These are phyloP conservation scores for Denticeps clupeoides DNA, from an alignment of 2,797 vertebrate genomes.

Conservation along the genomic window DNA sequence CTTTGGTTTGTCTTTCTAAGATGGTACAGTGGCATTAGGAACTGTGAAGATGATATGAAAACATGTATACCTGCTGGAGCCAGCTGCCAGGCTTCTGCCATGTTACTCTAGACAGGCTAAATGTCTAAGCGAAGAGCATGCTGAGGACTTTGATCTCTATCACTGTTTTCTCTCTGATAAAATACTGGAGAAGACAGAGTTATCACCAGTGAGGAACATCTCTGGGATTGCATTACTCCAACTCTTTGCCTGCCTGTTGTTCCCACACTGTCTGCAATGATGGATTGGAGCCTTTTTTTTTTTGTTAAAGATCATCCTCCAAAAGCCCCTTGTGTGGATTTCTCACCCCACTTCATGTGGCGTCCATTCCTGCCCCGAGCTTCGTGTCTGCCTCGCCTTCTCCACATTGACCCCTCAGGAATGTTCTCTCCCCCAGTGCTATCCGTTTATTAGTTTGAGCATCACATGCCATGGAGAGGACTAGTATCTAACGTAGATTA, in stretches of 20 bases:
- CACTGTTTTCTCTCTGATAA: conserved; percentile 18
- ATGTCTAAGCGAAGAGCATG: no score
- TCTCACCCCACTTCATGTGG: background rate
- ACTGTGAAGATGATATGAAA: no score
- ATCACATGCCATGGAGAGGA: conserved; percentile 14
- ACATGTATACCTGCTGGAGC: no score
- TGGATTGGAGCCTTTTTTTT: conserved; percentile 8
- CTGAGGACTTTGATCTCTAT: no score
- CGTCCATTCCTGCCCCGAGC: conserved; percentile 3
- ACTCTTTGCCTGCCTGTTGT: background rate
- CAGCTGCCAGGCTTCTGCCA: no score
- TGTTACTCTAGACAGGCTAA: no score
- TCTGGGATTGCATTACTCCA: conserved; percentile 1
- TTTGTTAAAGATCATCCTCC: conserved; percentile 9
- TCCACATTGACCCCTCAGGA: conserved; percentile 20
- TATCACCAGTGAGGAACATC: no score
- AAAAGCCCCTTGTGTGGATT: conserved; percentile 7
- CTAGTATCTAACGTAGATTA: conserved; percentile 18
- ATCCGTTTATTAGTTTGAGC: conserved; percentile 18
- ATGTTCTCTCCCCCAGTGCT: conserved; percentile 16
- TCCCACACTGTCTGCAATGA: conserved; percentile 12
- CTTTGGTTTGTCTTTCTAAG: no score
- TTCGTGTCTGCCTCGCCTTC: conserved; percentile 12
- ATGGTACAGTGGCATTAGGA: no score
- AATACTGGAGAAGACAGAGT: conserved; percentile 10